Evolutionary conservation across 2,888 invertebrate species (phyloP).

Genomic region (Periphyllus acericola): DNA sequence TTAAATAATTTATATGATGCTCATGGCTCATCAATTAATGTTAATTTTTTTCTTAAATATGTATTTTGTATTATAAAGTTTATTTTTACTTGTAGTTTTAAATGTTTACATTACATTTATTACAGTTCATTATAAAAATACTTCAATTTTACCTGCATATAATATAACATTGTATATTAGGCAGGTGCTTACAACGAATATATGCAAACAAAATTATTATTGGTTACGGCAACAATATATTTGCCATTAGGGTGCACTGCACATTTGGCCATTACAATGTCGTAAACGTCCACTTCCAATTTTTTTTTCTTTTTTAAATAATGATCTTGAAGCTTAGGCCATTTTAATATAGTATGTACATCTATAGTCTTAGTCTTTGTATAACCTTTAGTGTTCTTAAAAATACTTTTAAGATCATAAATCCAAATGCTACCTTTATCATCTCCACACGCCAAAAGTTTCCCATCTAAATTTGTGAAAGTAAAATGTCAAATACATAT

Average conservation of each 20-base stretch:
- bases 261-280: constrained; percentile 67
- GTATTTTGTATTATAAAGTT: not conserved
- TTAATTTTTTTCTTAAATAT: too few relatives aligned
- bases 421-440: constrained; percentile 67
- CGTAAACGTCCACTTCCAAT: constrained; percentile 66
- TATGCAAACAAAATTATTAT: constrained; percentile 67
- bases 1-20: too few relatives aligned
- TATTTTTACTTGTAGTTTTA: not conserved
- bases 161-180: not conserved
- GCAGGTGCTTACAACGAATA: constrained; percentile 63
- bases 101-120: too few relatives aligned
- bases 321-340: constrained; percentile 66
- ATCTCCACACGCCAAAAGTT: constrained; percentile 66
- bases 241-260: constrained; percentile 65
- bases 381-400: constrained; percentile 9
- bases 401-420: constrained; percentile 64
- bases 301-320: constrained; percentile 66
- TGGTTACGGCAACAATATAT: constrained; percentile 67
- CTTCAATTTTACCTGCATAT: not conserved
- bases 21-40: too few relatives aligned
- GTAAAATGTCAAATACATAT: constrained; percentile 9
- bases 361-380: constrained; percentile 62
- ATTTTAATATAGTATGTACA: constrained; percentile 65
- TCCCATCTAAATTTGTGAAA: constrained; percentile 64
- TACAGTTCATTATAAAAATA: too few relatives aligned